Evolutionary conservation across 2,113 vertebrate species (phyloP).

Genomic region (Misgurnus mizolepis): DNA sequence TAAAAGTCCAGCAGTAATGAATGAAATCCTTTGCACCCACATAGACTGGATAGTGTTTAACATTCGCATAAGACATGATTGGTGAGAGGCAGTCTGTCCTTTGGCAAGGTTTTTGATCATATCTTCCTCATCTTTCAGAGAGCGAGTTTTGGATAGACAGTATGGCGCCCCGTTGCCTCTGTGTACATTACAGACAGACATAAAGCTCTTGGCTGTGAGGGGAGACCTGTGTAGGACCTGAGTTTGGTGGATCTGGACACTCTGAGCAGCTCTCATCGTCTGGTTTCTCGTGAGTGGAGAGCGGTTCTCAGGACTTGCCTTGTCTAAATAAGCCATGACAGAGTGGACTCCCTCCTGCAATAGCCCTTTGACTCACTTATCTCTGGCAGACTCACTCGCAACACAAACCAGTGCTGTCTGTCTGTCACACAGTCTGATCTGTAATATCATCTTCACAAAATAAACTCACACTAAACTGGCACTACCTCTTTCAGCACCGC

Average conservation of each 20-base stretch:
- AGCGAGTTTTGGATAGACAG: conserved; percentile 49
- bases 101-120: conserved; percentile 52
- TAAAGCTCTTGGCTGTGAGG: conserved; percentile 35
- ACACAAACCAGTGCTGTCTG: conserved; percentile 50
- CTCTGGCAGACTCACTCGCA: conserved; percentile 53
- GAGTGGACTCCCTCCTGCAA: conserved; percentile 56
- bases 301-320: conserved; percentile 52
- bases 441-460: conserved; percentile 42
- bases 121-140: conserved; percentile 40
- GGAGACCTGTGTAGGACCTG: conserved; percentile 18
- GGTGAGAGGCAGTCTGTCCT: conserved; percentile 36
- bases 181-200: conserved; percentile 58
- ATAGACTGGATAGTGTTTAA: conserved; percentile 31
- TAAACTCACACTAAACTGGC: conserved; percentile 25
- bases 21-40: not conserved
- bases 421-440: conserved; percentile 47
- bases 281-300: conserved; percentile 49
- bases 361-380: conserved; percentile 57
- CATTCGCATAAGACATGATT: conserved; percentile 38
- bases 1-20: not conserved
- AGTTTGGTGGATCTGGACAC: conserved; percentile 37
- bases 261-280: conserved; percentile 41
- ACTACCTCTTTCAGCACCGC: conserved; percentile 34
- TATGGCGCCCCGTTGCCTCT: conserved; percentile 56
- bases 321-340: conserved; percentile 65